Evolutionary conservation across 2,113 vertebrate species (phyloP), one percentile per base, ranked within the genome.

Genomic region (Psilopsiagon aurifrons): DNA sequence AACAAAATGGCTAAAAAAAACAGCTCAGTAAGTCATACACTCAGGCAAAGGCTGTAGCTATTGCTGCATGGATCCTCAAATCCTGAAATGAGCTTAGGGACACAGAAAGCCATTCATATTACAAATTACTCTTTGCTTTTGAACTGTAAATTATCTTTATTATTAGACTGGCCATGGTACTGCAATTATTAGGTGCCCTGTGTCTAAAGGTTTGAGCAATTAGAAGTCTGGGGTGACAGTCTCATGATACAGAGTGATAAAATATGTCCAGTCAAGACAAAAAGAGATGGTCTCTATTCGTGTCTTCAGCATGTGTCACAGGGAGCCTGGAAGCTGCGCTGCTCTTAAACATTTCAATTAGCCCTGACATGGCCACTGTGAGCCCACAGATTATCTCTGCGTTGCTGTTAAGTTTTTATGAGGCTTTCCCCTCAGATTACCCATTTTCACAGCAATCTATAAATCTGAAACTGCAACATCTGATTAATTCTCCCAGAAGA

Each of bases 61-160:
- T 84, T 92, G 76, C 94, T 90, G 77, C 76, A 83, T 94, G 88
- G 88, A 86, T 91, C 49, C 81, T 94, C 77, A 44, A 75, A 76
- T 64, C 88, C 60, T 76, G 83, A 96, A 97, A 95, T 94, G 95
- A 96, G 96, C 92, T 94, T 78, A 81, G 95, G 91, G 93, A 96
- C 87, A 94, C 84, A 92, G 92, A 97, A 93, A 95, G 91, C 95
- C 95, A 96, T 98, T 96, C 91, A 96, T 96, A 95, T 97, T 94
- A 96, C 86, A 93, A 96, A 97, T 94, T 86, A 94, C 95, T 91
- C 92, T 95, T 97, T 96, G 92, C 94, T 97, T 97, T 96, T 97
- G 95, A 97, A 97, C 97, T 96, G 97, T 98, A 98, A 98, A 98
- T 98, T 97, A 97, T 97, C 95, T 98, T 97, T 97, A 97, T 97